Percentiles rank a stretch among this genome's conserved stretches.
phyloP scores from a whole-genome alignment of 2,888 invertebrate species.

The Cenopis cana region DNA sequence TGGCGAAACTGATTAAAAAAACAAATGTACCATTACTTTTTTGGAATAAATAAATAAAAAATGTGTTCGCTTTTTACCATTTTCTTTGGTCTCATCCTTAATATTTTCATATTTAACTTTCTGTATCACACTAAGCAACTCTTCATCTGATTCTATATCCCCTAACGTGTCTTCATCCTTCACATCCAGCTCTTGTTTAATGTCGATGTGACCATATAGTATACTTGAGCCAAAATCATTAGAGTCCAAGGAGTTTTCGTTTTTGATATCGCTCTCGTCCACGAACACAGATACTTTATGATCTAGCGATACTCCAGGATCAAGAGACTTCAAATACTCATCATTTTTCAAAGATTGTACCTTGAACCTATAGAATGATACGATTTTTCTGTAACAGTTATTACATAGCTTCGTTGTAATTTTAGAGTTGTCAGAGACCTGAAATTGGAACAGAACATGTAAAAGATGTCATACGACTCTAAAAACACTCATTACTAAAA shows the following conservation, averaged over 20 bases:
- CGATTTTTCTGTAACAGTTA: conserved; percentile 67
- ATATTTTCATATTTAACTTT: conserved; percentile 59
- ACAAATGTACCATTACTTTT: too few relatives aligned
- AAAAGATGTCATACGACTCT: conserved; percentile 9
- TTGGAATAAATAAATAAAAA: too few relatives aligned
- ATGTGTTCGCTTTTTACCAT: conserved; percentile 52
- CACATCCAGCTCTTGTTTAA: conserved; percentile 50
- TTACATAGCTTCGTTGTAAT: conserved; percentile 65
- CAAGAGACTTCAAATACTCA: conserved; percentile 56
- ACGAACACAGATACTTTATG: conserved; percentile 52
- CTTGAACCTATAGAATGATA: conserved; percentile 70
- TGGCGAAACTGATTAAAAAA: too few relatives aligned
- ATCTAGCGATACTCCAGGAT: conserved; percentile 43
- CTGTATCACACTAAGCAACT: conserved; percentile 67
- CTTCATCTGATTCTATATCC: conserved; percentile 65
- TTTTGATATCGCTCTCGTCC: conserved; percentile 44
- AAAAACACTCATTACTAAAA: background rate
- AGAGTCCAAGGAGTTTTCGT: conserved; percentile 37
- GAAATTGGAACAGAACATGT: conserved; percentile 40
- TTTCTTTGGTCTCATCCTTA: conserved; percentile 56
- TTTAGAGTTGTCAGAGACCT: conserved; percentile 61
- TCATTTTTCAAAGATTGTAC: conserved; percentile 65
- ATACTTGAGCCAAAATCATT: conserved; percentile 42
- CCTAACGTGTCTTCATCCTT: conserved; percentile 45
- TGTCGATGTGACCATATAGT: conserved; percentile 49